Evolutionary conservation across 2,797 vertebrate genomes (phyloP).

Genomic region (Pseudochirops corinnae): DNA sequence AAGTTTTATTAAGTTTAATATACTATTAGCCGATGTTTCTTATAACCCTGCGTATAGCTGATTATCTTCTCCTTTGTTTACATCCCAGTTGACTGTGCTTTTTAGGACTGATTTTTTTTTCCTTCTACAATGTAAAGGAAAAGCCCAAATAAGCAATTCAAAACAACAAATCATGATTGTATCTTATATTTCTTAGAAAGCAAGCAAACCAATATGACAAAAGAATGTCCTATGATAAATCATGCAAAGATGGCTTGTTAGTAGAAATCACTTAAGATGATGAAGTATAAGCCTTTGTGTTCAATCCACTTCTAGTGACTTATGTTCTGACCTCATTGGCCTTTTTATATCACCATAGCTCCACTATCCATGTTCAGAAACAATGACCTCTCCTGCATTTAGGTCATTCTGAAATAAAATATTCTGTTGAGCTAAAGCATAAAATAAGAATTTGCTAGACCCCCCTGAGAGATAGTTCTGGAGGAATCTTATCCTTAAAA

Average conservation of each 20-base stretch:
- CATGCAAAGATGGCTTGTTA: not conserved
- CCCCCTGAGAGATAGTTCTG: not conserved
- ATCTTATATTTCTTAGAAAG: not conserved
- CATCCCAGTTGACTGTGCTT: conserved; percentile 7
- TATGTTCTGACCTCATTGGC: not conserved
- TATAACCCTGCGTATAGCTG: conserved; percentile 29
- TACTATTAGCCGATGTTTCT: conserved; percentile 20
- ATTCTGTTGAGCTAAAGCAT: not conserved
- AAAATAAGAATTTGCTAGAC: not conserved
- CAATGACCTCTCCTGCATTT: not conserved
- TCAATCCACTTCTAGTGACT: not conserved
- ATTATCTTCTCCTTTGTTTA: conserved; percentile 13
- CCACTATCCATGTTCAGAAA: not conserved
- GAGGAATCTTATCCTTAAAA: not conserved
- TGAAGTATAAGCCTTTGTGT: not conserved
- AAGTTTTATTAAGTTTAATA: conserved; percentile 47
- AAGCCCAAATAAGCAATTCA: not conserved
- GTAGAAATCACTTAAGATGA: not conserved
- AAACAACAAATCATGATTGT: not conserved
- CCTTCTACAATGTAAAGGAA: conserved; percentile 22
- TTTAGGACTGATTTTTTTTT: conserved; percentile 7
- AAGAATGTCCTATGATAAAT: not conserved
- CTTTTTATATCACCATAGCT: not conserved
- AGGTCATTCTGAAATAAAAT: not conserved
- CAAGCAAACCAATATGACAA: not conserved